Conservation (phyloP, 1,140 invertebrate species). For the Nebria ingens region DNA sequence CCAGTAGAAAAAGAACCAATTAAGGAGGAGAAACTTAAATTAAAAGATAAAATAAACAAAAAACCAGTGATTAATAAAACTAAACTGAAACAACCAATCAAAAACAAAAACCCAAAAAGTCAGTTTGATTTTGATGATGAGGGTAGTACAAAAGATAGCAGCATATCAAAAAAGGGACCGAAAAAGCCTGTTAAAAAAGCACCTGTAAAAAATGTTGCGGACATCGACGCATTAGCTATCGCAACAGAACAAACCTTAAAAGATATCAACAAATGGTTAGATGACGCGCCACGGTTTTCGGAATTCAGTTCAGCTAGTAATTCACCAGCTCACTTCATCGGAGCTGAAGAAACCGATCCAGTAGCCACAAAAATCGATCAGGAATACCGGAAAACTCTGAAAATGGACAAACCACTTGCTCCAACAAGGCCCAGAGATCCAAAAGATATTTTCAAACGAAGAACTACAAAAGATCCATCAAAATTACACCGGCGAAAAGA, state of each 20-base stretch:
- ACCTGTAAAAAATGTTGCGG: slow-evolving; percentile 25
- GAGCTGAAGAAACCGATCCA: slow-evolving; percentile 40
- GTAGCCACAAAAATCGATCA: slow-evolving; percentile 32
- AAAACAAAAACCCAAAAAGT: slow-evolving; percentile 24
- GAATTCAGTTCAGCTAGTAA: slow-evolving; percentile 62
- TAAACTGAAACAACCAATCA: slow-evolving; percentile 24
- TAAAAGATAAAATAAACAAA: slow-evolving; percentile 15
- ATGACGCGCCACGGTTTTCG: slow-evolving; percentile 64
- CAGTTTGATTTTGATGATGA: slow-evolving; percentile 25
- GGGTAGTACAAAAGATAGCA: slow-evolving; percentile 23
- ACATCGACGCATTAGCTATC: slow-evolving; percentile 62
- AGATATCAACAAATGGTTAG: slow-evolving; percentile 81
- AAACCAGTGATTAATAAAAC: slow-evolving; percentile 24
- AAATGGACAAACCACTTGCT: slow-evolving; percentile 27
- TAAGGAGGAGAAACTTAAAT: neutral
- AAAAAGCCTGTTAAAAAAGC: slow-evolving; percentile 22
- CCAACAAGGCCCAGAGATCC: slow-evolving; percentile 12
- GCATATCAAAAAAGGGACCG: slow-evolving; percentile 24
- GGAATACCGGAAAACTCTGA: slow-evolving; percentile 31
- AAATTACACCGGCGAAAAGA: slow-evolving; percentile 46
- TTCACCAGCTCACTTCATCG: slow-evolving; percentile 49
- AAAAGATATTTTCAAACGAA: slow-evolving; percentile 24
- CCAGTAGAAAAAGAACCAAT: slow-evolving; percentile 9
- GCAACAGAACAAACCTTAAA: slow-evolving; percentile 74
- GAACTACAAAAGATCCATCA: slow-evolving; percentile 28